Evolutionary conservation across 64 coral and sea anemone genomes (phyloP).

Genomic region (Montipora foliosa): DNA sequence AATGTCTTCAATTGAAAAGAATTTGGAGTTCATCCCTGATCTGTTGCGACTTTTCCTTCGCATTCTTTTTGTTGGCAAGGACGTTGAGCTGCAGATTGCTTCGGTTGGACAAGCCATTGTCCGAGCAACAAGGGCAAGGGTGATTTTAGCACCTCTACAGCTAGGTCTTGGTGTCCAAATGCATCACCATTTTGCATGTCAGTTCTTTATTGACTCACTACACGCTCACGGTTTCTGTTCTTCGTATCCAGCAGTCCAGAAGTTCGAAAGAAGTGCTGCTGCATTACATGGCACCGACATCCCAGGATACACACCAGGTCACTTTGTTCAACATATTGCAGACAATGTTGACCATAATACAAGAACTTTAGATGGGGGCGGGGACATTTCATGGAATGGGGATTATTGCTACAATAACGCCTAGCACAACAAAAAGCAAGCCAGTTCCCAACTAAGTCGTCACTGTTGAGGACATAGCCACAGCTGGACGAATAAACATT

Average conservation of each 20-base stretch:
- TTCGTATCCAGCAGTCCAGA: slow-evolving; percentile 30
- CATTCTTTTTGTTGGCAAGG: slow-evolving; percentile 30
- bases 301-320: not conserved
- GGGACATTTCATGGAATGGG: slow-evolving; percentile 13
- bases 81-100: slow-evolving; percentile 10
- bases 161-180: slow-evolving; percentile 26
- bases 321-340: not conserved
- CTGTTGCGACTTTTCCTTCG: slow-evolving; percentile 29
- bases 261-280: slow-evolving; percentile 37
- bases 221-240: slow-evolving; percentile 45
- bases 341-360: not conserved
- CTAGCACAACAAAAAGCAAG: not conserved
- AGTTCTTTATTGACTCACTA: slow-evolving; percentile 10
- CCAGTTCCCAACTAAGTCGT: not conserved
- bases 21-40: slow-evolving; percentile 31
- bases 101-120: slow-evolving; percentile 30
- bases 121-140: slow-evolving; percentile 5
- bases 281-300: not conserved
- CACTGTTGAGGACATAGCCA: not conserved
- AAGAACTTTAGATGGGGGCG: not conserved
- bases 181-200: slow-evolving; percentile 32
- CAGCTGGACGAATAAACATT: not conserved
- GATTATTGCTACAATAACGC: not conserved
- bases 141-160: slow-evolving; percentile 31
- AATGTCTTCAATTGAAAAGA: slow-evolving; percentile 5